A percentile compares a stretch with the other conserved stretches of the same genome.
These are phyloP conservation scores for Forbesichthys agassizii DNA, from an alignment of 2,113 vertebrate genomes.

Conservation along the genomic window DNA sequence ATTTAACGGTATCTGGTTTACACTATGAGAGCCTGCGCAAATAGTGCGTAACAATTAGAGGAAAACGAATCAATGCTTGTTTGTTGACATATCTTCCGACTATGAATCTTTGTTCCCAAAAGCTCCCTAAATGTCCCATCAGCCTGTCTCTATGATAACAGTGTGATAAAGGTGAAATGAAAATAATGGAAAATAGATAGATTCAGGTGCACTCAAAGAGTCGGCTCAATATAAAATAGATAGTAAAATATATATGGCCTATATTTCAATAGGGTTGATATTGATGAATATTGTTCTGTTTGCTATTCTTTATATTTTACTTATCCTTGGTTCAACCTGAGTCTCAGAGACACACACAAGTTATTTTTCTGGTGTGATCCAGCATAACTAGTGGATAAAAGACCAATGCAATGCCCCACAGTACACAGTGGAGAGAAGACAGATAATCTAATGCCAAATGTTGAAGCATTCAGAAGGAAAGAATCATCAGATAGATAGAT, in stretches of 20 bases:
- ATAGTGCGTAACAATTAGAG: not conserved
- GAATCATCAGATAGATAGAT: not conserved
- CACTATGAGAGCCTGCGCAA: not conserved
- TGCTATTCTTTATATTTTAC: too few species aligned
- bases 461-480: not conserved
- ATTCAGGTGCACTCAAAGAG: too few species aligned
- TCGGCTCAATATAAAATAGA: too few species aligned
- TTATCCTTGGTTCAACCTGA: too few species aligned
- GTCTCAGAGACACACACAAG: too few species aligned
- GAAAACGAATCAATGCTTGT: not conserved
- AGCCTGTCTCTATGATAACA: constrained; percentile 2
- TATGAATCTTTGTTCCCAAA: not conserved
- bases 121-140: not conserved
- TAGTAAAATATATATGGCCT: not conserved
- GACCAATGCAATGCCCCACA: too few species aligned
- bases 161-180: not conserved
- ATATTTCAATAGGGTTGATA: not conserved
- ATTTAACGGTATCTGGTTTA: not conserved
- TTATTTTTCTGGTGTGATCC: too few species aligned
- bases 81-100: not conserved
- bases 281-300: not conserved
- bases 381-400: too few species aligned
- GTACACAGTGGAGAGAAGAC: too few species aligned
- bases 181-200: not conserved
- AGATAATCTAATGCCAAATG: not conserved